Evolutionary conservation across 2,797 vertebrate genomes (phyloP), one percentile per base, ranked within the genome.

Genomic region (Gymnothorax reevesii): DNA sequence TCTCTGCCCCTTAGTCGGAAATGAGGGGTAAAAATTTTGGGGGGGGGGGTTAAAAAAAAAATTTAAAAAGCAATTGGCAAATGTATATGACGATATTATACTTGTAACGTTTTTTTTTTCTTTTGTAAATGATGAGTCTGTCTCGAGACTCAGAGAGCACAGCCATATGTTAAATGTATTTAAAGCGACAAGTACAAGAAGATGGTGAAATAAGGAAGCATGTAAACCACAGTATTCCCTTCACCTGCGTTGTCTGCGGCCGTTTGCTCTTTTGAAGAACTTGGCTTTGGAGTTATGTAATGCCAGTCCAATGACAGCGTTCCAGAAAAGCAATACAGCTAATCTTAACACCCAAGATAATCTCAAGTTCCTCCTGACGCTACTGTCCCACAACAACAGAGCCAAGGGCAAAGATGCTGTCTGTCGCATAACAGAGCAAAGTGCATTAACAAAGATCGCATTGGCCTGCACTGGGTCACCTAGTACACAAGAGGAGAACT

Each of bases 271-370:
- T 87, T 87, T 88, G 87, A 83, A 54, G 86, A 85, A 86, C 64
- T n/a, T 87, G 87, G 86, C 88, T 88, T 88, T 92, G 27, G 82
- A 82, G 88, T 96, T 95, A 94, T 8, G 75, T 92, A 95, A 96
- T 77, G 33, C 88, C 64, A 88, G 83, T 75, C 88, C 86, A 89
- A 89, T 88, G 88, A 87, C 90, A 89, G 92, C 92, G 92, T 87
- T 87, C 85, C 88, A 89, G 90, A 90, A 87, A 92, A 94, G 88
- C 86, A 95, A 95, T 93, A 88, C 94, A 89, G 93, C 93, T 95
- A 95, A 96, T 92, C 90, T 92, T 95, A 95, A 96, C 94, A 94
- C 94, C 93, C 90, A 42, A 92, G 92, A 92, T 95, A 94, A 96
- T 93, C 94, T 92, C 88, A 86, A 94, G 90, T 90, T 93, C 90